Conservation (phyloP, 2,888 invertebrate genomes). For the Eupithecia tripunctaria region DNA sequence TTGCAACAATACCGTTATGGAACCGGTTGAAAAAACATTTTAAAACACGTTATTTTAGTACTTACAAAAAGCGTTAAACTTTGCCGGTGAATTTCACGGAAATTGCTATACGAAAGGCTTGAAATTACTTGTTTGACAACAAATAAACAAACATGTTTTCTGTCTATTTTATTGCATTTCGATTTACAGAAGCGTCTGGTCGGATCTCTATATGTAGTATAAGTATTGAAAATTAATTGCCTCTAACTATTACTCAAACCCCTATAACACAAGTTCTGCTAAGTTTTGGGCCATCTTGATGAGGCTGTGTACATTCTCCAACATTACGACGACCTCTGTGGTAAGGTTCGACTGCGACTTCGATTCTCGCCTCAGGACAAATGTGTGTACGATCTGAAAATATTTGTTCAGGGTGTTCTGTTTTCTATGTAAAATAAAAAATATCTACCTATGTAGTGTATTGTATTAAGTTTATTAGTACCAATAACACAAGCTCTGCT, state of each 20-base stretch:
- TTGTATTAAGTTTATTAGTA: too few relatives aligned
- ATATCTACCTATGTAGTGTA: too few relatives aligned
- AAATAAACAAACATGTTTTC: slow-evolving; percentile 2
- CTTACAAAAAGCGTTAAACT: slow-evolving; percentile 3
- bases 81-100: slow-evolving; percentile 12
- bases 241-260: too few relatives aligned
- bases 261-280: not conserved
- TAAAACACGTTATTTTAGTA: slow-evolving; percentile 13
- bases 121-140: slow-evolving; percentile 11
- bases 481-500: not conserved
- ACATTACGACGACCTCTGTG: too few relatives aligned
- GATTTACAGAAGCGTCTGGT: not conserved
- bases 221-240: too few relatives aligned
- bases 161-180: not conserved
- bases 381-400: too few relatives aligned
- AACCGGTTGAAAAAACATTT: slow-evolving; percentile 14
- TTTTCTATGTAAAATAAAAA: too few relatives aligned
- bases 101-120: slow-evolving; percentile 9
- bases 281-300: not conserved
- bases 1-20: slow-evolving; percentile 9
- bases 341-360: too few relatives aligned
- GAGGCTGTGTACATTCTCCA: not conserved
- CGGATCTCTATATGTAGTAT: not conserved
- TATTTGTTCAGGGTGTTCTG: too few relatives aligned
- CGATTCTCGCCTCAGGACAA: too few relatives aligned